Percentiles rank a stretch among this genome's conserved stretches.
phyloP scores from a whole-genome alignment of 2,113 vertebrate species.

The Tragelaphus scriptus region DNA sequence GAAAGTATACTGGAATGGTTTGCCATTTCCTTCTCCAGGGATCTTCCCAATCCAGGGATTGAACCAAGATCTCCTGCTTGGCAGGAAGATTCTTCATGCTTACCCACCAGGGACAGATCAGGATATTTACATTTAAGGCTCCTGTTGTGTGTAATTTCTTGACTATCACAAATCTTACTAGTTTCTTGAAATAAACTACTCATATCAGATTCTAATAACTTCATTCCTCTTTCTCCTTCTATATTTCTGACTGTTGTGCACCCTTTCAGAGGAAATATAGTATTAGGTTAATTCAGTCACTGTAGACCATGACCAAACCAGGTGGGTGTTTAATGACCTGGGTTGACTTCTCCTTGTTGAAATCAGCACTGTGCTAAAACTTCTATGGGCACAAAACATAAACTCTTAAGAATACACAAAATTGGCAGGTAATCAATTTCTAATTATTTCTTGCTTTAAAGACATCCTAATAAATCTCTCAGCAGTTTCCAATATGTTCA shows the following conservation, averaged over 20 bases:
- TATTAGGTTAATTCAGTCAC: not conserved
- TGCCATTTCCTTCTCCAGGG: not conserved
- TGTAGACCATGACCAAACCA: not conserved
- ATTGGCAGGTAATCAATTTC: not conserved
- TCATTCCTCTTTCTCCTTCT: not conserved
- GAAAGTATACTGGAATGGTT: not conserved
- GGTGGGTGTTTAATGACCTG: not conserved
- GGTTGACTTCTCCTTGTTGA: not conserved
- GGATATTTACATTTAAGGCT: not conserved
- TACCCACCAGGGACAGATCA: not conserved
- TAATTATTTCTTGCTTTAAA: slow-evolving; percentile 2
- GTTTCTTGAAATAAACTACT: not conserved
- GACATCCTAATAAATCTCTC: not conserved
- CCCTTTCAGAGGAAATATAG: not conserved
- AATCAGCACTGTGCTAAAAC: not conserved
- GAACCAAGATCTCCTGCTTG: not conserved
- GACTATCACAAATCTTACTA: not conserved
- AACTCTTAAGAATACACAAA: not conserved
- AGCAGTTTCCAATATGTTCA: not conserved
- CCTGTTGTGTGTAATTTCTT: not conserved
- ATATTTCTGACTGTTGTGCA: not conserved
- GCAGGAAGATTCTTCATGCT: not conserved
- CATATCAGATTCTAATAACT: not conserved
- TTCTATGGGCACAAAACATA: not conserved
- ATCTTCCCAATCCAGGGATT: not conserved